Evolutionary conservation across 2,797 vertebrate species (phyloP), one percentile per base, ranked within the genome.

Genomic region (Tokudaia muenninki): DNA sequence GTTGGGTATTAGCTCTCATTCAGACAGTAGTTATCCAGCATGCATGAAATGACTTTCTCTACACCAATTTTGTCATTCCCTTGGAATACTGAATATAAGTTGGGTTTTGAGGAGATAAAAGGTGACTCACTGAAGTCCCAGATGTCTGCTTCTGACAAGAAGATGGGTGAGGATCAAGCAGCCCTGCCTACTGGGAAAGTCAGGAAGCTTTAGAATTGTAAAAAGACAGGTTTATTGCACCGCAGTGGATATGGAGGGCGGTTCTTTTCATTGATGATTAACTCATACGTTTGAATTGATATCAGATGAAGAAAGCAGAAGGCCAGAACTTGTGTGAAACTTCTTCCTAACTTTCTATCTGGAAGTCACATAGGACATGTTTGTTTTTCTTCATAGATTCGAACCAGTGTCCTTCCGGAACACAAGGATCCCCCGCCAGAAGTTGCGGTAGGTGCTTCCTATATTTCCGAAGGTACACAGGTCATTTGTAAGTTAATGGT

Each of bases 361-460:
- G 6, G 72, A 96, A 92, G 13, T 78, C 91, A 57, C 21, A 50
- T 6, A 41, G 94, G 84, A 87, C 92, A 94, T 93, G 3, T 91
- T 96, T 98, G 3, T 47, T 97, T 96, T 86, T 96, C 57, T 97
- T 57, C 83, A 0, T 78, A 99, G 98, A 98, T 98, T 94, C 97
- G 95, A 47, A 98, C 98, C 93, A 98, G 97, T 89, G 97, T 98
- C 96, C 88, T 98, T 34, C 96, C 97, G 89, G 98, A 98, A 91
- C 97, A 97, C 59, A 98, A 98, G 97, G 98, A 99, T 37, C 67
- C 97, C 65, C 98, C 97, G 67, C 88, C 98, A 92, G 98, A 99
- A 97, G 96, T 77, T 95, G 98, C 98, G 97, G 98, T 99, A 98
- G 98, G 98, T 83, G 84, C 89, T 77, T 96, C 31, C 81, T 52